Evolutionary conservation across 2,797 vertebrate species (phyloP).

Genomic region (Pangasius macronema): DNA sequence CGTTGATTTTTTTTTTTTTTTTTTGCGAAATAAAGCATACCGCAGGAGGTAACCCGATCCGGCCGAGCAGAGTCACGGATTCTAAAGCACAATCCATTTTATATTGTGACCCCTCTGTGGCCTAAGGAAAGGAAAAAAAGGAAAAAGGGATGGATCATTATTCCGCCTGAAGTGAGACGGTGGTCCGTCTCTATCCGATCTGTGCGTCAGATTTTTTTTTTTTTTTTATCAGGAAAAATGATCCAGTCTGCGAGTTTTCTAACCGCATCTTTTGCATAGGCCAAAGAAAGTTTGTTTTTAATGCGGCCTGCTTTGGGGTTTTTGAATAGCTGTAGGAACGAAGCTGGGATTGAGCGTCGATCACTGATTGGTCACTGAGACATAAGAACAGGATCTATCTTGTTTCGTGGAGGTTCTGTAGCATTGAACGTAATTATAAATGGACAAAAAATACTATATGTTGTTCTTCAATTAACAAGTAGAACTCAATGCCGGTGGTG

Average conservation of each 20-base stretch:
- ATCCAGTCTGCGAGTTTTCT: constrained; percentile 39
- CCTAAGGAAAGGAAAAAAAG: neutral
- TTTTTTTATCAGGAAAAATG: constrained; percentile 30
- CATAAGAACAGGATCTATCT: neutral
- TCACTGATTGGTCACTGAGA: neutral
- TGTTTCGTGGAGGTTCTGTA: neutral
- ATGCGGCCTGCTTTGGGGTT: neutral
- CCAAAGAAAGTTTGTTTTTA: constrained; percentile 36
- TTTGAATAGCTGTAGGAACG: neutral
- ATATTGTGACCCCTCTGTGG: constrained; percentile 42
- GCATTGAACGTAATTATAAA: neutral
- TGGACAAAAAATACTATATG: neutral
- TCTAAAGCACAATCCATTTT: constrained; percentile 52
- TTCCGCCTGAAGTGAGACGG: neutral
- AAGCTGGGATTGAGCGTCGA: neutral
- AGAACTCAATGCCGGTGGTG: neutral
- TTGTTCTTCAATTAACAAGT: neutral
- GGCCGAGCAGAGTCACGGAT: constrained; percentile 24
- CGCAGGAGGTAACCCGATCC: constrained; percentile 42
- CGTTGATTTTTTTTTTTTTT: constrained; percentile 15
- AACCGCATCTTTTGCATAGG: constrained; percentile 22
- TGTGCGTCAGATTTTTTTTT: no score
- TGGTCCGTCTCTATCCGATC: neutral
- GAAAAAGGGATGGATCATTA: neutral
- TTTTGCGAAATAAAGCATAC: constrained; percentile 26